A percentile compares a stretch with the other conserved stretches of the same genome.
These are phyloP conservation scores for Drosophila ironensis DNA, from an alignment of 1,140 invertebrate species.

Conservation along the genomic window DNA sequence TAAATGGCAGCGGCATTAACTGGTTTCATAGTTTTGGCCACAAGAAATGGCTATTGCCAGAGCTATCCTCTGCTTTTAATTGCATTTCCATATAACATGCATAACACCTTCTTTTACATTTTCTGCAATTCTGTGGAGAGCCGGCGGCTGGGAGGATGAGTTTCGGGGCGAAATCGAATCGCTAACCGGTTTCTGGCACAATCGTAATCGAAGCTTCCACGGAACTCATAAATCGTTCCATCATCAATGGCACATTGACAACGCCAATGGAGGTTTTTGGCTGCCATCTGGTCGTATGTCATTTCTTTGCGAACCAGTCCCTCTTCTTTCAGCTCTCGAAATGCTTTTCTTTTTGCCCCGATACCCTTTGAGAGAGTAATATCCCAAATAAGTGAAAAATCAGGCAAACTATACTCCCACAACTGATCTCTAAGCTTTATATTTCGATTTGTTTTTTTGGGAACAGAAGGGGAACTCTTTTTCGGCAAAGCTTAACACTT, in stretches of 20 bases:
- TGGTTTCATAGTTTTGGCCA: constrained; percentile 5
- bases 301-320: constrained; percentile 7
- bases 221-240: constrained; percentile 67
- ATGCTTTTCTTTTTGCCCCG: too few relatives aligned
- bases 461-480: too few relatives aligned
- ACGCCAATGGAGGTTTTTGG: constrained; percentile 43
- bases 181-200: constrained; percentile 41
- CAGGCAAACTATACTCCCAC: too few relatives aligned
- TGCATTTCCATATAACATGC: constrained; percentile 47
- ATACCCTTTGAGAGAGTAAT: too few relatives aligned
- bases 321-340: too few relatives aligned
- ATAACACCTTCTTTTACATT: background rate
- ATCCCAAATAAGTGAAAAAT: too few relatives aligned
- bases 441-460: too few relatives aligned
- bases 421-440: background rate
- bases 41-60: constrained; percentile 1
- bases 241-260: constrained; percentile 71
- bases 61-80: constrained; percentile 61
- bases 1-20: too few relatives aligned
- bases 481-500: too few relatives aligned
- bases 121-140: too few relatives aligned
- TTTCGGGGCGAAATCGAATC: constrained; percentile 44
- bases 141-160: background rate
- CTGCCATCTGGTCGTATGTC: constrained; percentile 35
- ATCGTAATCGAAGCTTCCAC: constrained; percentile 23